A percentile compares a stretch with the other conserved stretches of the same genome.
phyloP scores from a whole-genome alignment of 2,113 vertebrate species.

The Sinocyclocheilus anophthalmus region DNA sequence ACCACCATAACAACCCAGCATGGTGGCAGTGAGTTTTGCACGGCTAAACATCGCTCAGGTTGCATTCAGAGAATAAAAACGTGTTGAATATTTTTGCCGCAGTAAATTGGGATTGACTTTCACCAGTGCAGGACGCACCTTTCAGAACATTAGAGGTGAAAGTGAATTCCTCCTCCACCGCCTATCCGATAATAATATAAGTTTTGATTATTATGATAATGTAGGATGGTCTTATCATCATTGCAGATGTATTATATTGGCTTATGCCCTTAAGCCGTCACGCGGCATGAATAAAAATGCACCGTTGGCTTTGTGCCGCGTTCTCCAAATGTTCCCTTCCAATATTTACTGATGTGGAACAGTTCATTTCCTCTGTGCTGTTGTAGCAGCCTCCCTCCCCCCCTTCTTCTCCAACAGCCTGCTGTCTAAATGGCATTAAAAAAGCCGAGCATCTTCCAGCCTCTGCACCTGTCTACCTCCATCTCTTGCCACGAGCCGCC shows the following conservation, averaged over 20 bases:
- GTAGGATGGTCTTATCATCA: constrained; percentile 2
- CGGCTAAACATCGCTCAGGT: background rate
- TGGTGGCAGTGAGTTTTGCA: background rate
- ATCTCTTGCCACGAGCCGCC: constrained; percentile 36
- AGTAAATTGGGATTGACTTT: constrained; percentile 1
- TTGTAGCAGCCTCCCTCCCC: constrained; percentile 46
- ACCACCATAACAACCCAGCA: background rate
- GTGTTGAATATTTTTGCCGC: background rate
- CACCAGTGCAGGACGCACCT: background rate
- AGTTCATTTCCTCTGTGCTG: constrained; percentile 50
- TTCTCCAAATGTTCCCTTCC: constrained; percentile 33
- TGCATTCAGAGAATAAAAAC: background rate
- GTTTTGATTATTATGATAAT: constrained; percentile 29
- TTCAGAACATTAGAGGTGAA: constrained; percentile 32
- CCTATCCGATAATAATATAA: constrained; percentile 1
- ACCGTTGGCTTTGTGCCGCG: constrained; percentile 16
- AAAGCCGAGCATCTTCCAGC: constrained; percentile 31
- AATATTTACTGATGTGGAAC: constrained; percentile 51
- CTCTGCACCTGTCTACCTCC: constrained; percentile 53
- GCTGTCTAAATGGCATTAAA: constrained; percentile 51
- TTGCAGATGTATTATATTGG: constrained; percentile 20
- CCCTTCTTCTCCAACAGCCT: constrained; percentile 13
- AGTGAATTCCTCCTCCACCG: background rate
- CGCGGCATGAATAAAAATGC: constrained; percentile 21
- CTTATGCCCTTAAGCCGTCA: constrained; percentile 23